Conservation (phyloP, 2,888 invertebrate genomes). For the Dasysyrphus tricinctus region DNA sequence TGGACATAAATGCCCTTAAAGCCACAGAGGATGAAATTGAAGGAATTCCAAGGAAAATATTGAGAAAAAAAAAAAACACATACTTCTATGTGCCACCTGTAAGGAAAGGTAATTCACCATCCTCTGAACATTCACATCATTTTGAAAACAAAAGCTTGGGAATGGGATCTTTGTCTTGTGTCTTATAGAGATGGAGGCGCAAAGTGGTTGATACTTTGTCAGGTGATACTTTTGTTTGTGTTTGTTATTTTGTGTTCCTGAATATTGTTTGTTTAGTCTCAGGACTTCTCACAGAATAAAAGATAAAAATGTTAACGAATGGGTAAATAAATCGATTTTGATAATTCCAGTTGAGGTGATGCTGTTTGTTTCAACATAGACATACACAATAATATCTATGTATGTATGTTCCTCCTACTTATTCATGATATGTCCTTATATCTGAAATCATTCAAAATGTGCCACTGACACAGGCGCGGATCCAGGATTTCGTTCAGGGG, state of each 20-base stretch:
- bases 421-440: slow-evolving; percentile 34
- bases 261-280: slow-evolving; percentile 1
- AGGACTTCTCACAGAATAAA: slow-evolving; percentile 11
- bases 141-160: slow-evolving; percentile 8
- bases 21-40: background rate
- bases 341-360: slow-evolving; percentile 53
- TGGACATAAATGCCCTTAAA: slow-evolving; percentile 24
- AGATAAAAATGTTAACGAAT: slow-evolving; percentile 46
- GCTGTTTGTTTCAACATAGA: slow-evolving; percentile 28
- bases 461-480: background rate
- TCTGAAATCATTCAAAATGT: slow-evolving; percentile 17
- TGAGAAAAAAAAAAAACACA: slow-evolving; percentile 9
- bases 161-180: background rate
- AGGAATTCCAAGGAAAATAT: slow-evolving; percentile 11
- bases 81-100: slow-evolving; percentile 3
- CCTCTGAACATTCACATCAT: slow-evolving; percentile 2
- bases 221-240: slow-evolving; percentile 8
- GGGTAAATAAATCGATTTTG: slow-evolving; percentile 64
- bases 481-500: no score
- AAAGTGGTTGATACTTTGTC: slow-evolving; percentile 39
- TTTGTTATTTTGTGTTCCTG: background rate
- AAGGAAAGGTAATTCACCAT: background rate
- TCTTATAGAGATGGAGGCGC: background rate
- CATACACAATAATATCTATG: background rate
- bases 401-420: background rate